These are phyloP conservation scores for Vombatus ursinus DNA, from an alignment of 2,113 vertebrate species.

Conservation along the genomic window DNA sequence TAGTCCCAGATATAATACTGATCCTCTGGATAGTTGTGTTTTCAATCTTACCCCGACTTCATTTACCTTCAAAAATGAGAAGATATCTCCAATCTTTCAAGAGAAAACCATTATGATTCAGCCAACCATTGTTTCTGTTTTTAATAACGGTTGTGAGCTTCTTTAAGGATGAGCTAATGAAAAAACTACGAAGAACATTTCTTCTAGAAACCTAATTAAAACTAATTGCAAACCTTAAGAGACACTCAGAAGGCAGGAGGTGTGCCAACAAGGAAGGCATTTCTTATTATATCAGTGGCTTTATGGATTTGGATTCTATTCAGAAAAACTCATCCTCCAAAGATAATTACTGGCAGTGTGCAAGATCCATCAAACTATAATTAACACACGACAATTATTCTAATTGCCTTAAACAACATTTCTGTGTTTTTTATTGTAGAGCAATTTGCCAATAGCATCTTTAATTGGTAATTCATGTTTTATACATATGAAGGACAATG, in stretches of 20 bases:
- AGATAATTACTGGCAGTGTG: conserved; percentile 85
- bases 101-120: not conserved
- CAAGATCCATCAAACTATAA: conserved; percentile 86
- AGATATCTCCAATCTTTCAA: not conserved
- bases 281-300: conserved; percentile 81
- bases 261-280: conserved; percentile 78
- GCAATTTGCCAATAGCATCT: conserved; percentile 85
- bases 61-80: conserved; percentile 19
- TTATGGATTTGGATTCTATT: conserved; percentile 85
- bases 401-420: conserved; percentile 86
- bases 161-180: conserved; percentile 62
- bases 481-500: conserved; percentile 81
- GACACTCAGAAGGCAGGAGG: conserved; percentile 75
- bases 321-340: conserved; percentile 82
- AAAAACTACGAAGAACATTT: conserved; percentile 66
- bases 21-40: not conserved
- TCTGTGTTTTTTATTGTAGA: conserved; percentile 86
- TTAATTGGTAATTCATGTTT: conserved; percentile 86
- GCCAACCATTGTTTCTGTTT: not conserved
- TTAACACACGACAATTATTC: conserved; percentile 87
- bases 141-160: not conserved
- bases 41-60: not conserved
- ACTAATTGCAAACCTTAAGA: conserved; percentile 84
- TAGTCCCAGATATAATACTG: not conserved
- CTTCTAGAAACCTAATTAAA: conserved; percentile 81